phyloP scores from a whole-genome alignment of 92 coral and sea anemone species.

The Montipora capitata region DNA sequence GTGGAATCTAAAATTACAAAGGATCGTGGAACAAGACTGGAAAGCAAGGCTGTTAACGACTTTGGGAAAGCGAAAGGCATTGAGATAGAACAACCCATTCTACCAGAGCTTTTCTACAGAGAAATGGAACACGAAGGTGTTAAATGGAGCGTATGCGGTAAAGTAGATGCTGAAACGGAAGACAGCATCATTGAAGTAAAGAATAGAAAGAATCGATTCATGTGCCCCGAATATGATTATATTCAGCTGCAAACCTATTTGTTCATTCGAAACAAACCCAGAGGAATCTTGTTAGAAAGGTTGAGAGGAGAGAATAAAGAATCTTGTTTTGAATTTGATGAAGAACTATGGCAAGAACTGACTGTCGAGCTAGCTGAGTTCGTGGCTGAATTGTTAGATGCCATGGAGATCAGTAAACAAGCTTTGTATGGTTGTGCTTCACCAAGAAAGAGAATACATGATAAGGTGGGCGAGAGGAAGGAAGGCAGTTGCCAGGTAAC shows the following conservation, averaged over 20 bases:
- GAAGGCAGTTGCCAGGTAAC: slow-evolving; percentile 23
- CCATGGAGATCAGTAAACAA: slow-evolving; percentile 73
- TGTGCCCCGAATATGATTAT: slow-evolving; percentile 92
- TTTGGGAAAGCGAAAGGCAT: slow-evolving; percentile 82
- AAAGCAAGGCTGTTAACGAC: slow-evolving; percentile 81
- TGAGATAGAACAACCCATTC: slow-evolving; percentile 49
- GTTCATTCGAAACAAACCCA: slow-evolving; percentile 80
- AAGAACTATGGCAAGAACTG: slow-evolving; percentile 84
- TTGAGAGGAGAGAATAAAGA: slow-evolving; percentile 83
- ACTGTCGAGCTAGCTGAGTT: slow-evolving; percentile 87
- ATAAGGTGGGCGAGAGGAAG: background rate
- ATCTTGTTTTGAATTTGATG: slow-evolving; percentile 84
- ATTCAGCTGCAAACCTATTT: slow-evolving; percentile 95
- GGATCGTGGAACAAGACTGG: slow-evolving; percentile 93
- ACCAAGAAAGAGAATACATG: slow-evolving; percentile 24
- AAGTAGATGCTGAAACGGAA: slow-evolving; percentile 89
- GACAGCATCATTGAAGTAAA: slow-evolving; percentile 94
- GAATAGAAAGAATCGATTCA: slow-evolving; percentile 90
- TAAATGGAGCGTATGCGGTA: slow-evolving; percentile 87
- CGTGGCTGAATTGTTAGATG: slow-evolving; percentile 73
- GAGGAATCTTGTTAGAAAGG: slow-evolving; percentile 91
- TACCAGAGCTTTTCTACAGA: slow-evolving; percentile 60
- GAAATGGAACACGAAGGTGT: slow-evolving; percentile 82
- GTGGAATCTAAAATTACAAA: slow-evolving; percentile 81
- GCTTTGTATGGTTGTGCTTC: slow-evolving; percentile 66